Evolutionary conservation across 2,888 invertebrate species (phyloP).

Genomic region (Drosophila pseudotakahashii): DNA sequence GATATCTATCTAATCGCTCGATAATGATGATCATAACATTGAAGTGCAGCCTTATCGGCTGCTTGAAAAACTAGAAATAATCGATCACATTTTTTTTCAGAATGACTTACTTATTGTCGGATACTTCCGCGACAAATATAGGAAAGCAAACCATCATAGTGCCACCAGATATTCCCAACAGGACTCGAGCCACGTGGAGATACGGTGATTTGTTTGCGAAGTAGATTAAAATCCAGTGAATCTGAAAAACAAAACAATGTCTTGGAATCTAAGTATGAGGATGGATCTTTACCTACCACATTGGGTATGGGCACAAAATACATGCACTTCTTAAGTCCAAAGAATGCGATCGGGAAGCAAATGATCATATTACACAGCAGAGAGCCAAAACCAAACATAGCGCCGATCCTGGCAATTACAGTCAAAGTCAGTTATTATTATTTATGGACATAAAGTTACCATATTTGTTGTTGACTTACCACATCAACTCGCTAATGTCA

Average conservation of each 20-base stretch:
- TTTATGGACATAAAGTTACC: not conserved
- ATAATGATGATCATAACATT: not conserved
- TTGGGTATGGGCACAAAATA: constrained; percentile 69
- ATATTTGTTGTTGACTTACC: constrained; percentile 18
- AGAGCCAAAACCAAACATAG: constrained; percentile 67
- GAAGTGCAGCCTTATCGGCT: too few species aligned
- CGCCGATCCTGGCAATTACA: constrained; percentile 58
- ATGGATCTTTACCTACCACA: constrained; percentile 54
- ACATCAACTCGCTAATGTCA: constrained; percentile 60
- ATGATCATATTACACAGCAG: constrained; percentile 66
- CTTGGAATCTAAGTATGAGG: not conserved
- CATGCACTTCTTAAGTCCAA: constrained; percentile 73
- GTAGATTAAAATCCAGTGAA: constrained; percentile 16
- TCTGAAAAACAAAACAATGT: not conserved
- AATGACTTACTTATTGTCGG: constrained; percentile 13
- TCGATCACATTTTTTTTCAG: not conserved
- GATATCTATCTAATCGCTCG: not conserved
- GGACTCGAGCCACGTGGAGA: constrained; percentile 4
- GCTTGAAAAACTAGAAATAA: not conserved
- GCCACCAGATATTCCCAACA: constrained; percentile 10
- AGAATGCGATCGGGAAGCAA: constrained; percentile 64
- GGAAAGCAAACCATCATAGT: constrained; percentile 3
- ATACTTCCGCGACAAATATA: constrained; percentile 12
- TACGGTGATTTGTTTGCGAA: not conserved
- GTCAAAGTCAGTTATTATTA: too few species aligned